These are phyloP conservation scores for Oostethus manadensis DNA, from an alignment of 2,113 vertebrate species.

Conservation along the genomic window DNA sequence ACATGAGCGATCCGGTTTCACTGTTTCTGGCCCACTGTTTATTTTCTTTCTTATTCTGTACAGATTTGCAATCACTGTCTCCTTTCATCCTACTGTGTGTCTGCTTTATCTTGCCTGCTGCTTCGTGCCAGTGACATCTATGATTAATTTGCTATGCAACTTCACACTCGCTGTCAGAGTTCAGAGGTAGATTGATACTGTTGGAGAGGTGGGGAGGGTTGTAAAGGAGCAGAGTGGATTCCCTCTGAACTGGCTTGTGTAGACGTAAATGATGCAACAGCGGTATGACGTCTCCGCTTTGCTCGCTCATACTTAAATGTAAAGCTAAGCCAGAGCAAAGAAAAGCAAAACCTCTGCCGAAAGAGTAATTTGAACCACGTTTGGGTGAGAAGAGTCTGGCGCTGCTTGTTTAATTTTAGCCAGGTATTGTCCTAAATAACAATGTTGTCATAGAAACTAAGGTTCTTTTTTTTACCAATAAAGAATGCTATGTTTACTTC, in stretches of 20 bases:
- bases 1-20: constrained; percentile 46
- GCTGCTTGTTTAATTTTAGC: constrained; percentile 65
- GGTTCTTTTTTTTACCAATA: constrained; percentile 16
- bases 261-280: constrained; percentile 47
- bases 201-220: background rate
- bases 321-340: constrained; percentile 73
- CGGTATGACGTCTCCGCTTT: constrained; percentile 50
- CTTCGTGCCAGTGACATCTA: constrained; percentile 32
- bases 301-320: constrained; percentile 64
- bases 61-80: constrained; percentile 56
- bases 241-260: constrained; percentile 13
- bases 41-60: constrained; percentile 54
- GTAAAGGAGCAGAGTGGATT: background rate
- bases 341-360: constrained; percentile 73
- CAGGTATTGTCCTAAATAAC: constrained; percentile 81
- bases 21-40: constrained; percentile 44
- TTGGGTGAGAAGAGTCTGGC: constrained; percentile 70
- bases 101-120: constrained; percentile 15
- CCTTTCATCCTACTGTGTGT: constrained; percentile 42
- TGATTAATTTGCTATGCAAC: constrained; percentile 58
- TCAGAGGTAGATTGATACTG: background rate
- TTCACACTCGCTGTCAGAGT: constrained; percentile 25
- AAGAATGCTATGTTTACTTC: background rate
- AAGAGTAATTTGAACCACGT: constrained; percentile 80
- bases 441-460: constrained; percentile 75